Percentiles rank a stretch among this genome's conserved stretches.
Evolutionary conservation across 2,797 vertebrate genomes (phyloP).

Genomic region (Triplophysa yarkandensis): DNA sequence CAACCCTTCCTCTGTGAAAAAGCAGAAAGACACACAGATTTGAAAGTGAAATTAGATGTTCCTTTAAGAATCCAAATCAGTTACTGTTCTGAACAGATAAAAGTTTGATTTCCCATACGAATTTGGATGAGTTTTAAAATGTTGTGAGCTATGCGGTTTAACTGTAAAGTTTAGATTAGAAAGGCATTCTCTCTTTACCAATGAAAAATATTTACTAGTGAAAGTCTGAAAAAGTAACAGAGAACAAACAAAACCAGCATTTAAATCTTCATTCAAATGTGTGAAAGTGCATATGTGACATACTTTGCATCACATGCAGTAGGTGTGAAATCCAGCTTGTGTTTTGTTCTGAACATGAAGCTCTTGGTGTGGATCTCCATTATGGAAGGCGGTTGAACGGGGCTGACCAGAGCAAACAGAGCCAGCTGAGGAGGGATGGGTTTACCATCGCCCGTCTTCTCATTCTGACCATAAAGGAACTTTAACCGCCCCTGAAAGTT

Average conservation of each 20-base stretch:
- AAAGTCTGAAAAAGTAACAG: neutral
- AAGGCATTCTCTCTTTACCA: neutral
- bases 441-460: conserved; percentile 78
- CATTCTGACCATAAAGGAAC: conserved; percentile 84
- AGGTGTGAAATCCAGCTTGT: conserved; percentile 86
- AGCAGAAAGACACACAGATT: conserved; percentile 2
- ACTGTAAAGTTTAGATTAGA: neutral
- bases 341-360: conserved; percentile 86
- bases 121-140: neutral
- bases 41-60: neutral
- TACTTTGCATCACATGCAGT: conserved; percentile 65
- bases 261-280: neutral
- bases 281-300: neutral
- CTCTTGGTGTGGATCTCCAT: conserved; percentile 86
- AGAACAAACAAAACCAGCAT: neutral
- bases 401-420: conserved; percentile 81
- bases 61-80: neutral
- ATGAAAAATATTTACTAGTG: neutral
- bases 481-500: conserved; percentile 85
- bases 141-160: neutral
- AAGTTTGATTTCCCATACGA: neutral
- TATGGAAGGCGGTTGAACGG: conserved; percentile 82
- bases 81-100: neutral
- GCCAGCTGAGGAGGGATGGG: conserved; percentile 78
- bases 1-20: conserved; percentile 75